phyloP scores from a whole-genome alignment of 2,113 vertebrate species.

The Puntigrus tetrazona region DNA sequence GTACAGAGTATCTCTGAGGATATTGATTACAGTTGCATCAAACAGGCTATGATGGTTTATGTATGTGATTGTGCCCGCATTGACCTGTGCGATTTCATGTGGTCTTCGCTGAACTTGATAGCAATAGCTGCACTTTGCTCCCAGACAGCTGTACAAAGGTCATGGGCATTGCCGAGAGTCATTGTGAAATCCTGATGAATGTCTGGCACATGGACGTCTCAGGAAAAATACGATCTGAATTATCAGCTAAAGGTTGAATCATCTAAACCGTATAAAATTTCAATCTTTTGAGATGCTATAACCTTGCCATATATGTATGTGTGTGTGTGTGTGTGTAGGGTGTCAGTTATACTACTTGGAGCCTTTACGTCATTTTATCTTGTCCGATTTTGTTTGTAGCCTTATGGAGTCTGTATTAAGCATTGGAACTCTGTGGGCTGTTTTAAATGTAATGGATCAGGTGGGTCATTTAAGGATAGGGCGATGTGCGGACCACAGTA shows the following conservation, averaged over 20 bases:
- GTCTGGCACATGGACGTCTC: constrained; percentile 19
- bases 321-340: no score
- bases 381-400: no score
- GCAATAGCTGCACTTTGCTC: constrained; percentile 72
- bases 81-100: constrained; percentile 47
- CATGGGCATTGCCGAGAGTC: constrained; percentile 10
- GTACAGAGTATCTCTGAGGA: background rate
- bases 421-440: background rate
- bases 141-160: constrained; percentile 68
- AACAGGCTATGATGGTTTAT: background rate
- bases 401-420: background rate
- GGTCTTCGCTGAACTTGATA: constrained; percentile 66
- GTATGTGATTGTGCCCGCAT: background rate
- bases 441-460: constrained; percentile 20
- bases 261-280: background rate
- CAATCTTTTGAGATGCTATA: background rate
- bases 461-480: constrained; percentile 29
- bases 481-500: constrained; percentile 54
- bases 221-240: background rate
- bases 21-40: background rate
- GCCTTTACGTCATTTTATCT: background rate
- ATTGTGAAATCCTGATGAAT: constrained; percentile 44
- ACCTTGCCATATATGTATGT: background rate
- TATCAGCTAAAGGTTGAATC: background rate
- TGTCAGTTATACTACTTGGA: background rate